Evolutionary conservation across 2,888 invertebrate genomes (phyloP).

Genomic region (Napeogenes inachia): DNA sequence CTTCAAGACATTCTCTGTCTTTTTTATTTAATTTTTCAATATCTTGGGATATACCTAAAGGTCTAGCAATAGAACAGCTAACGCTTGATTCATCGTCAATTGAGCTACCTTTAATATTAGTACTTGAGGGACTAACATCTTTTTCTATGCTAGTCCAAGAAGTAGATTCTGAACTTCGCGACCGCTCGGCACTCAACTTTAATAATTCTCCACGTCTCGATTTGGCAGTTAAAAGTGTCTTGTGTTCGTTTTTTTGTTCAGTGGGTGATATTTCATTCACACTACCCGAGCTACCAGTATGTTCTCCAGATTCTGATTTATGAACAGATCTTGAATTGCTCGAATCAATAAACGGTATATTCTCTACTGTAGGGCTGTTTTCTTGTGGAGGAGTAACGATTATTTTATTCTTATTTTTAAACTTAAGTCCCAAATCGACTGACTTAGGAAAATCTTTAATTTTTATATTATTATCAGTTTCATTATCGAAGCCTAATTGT

Average conservation of each 20-base stretch:
- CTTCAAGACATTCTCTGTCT: constrained; percentile 79
- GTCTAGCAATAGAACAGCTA: constrained; percentile 87
- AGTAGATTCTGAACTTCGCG: constrained; percentile 86
- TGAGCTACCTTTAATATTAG: constrained; percentile 81
- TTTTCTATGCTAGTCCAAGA: constrained; percentile 90
- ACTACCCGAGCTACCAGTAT: constrained; percentile 67
- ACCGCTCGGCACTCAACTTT: constrained; percentile 84
- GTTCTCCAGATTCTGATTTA: constrained; percentile 66
- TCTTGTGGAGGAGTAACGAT: constrained; percentile 79
- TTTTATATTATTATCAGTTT: constrained; percentile 62
- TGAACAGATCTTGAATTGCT: constrained; percentile 59
- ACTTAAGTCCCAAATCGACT: constrained; percentile 61
- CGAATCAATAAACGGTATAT: constrained; percentile 67
- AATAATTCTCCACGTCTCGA: constrained; percentile 75
- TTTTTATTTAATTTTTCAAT: constrained; percentile 81
- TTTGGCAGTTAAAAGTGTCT: constrained; percentile 64
- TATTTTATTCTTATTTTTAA: constrained; percentile 77
- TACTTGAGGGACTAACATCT: constrained; percentile 79
- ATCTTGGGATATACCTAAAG: constrained; percentile 87
- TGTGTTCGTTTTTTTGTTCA: constrained; percentile 57
- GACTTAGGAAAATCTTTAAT: constrained; percentile 47
- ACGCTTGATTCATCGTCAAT: constrained; percentile 85
- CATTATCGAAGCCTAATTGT: constrained; percentile 59
- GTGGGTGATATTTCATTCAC: constrained; percentile 64
- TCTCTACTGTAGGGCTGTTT: constrained; percentile 78